These are phyloP conservation scores for Heliothis subflexa DNA, from an alignment of 1,140 invertebrate species.

Conservation along the genomic window DNA sequence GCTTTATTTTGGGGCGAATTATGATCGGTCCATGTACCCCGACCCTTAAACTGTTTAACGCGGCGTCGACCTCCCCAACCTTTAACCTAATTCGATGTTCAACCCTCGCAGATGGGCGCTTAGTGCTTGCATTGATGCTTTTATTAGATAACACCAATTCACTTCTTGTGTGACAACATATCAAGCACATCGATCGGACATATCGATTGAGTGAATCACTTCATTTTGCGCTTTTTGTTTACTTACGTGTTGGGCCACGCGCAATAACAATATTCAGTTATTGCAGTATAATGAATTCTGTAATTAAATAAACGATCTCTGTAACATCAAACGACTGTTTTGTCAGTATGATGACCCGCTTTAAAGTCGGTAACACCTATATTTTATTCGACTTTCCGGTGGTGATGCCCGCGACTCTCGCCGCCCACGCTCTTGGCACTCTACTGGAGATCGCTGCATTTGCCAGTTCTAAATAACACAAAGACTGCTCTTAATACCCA, in stretches of 20 bases:
- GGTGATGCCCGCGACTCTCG: constrained; percentile 61
- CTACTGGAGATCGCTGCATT: constrained; percentile 70
- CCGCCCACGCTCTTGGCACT: constrained; percentile 80
- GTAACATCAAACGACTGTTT: constrained; percentile 31
- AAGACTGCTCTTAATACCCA: constrained; percentile 78
- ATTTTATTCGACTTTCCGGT: constrained; percentile 63
- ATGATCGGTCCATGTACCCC: constrained; percentile 69
- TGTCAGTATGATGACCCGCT: constrained; percentile 32
- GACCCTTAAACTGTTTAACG: constrained; percentile 74
- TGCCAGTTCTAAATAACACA: constrained; percentile 79
- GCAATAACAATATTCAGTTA: constrained; percentile 14
- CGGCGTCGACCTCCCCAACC: constrained; percentile 68
- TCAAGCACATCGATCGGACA: constrained; percentile 54
- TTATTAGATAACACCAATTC: constrained; percentile 74
- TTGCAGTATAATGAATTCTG: constrained; percentile 7
- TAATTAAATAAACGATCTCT: constrained; percentile 27
- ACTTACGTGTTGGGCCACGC: constrained; percentile 53
- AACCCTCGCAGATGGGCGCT: constrained; percentile 72
- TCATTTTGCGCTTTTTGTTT: constrained; percentile 61
- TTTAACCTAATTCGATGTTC: constrained; percentile 75
- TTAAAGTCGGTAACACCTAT: constrained; percentile 44
- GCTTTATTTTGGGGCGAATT: constrained; percentile 69
- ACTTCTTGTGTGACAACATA: constrained; percentile 50
- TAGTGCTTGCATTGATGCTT: constrained; percentile 64
- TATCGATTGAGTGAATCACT: constrained; percentile 59